Conservation (phyloP, 2,888 invertebrate species). For the Acrocera orbiculus region DNA sequence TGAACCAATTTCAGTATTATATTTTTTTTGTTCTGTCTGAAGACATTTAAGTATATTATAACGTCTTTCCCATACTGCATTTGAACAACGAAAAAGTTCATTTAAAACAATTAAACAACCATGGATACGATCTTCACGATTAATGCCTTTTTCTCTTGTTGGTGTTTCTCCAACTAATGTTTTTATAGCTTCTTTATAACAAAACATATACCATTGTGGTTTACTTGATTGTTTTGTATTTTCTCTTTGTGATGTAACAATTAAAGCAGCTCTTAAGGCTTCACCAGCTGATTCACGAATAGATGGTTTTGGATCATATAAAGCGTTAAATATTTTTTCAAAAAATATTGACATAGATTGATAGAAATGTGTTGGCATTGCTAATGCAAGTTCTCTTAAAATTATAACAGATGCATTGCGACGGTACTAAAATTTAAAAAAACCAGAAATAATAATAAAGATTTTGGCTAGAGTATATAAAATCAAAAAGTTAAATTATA, state of each 20-base stretch:
- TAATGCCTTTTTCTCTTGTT: conserved; percentile 55
- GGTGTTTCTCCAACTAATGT: conserved; percentile 49
- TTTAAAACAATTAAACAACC: conserved; percentile 85
- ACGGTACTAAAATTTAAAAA: conserved; percentile 40
- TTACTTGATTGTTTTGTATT: conserved; percentile 81
- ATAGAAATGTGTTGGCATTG: conserved; percentile 94
- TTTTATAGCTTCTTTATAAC: conserved; percentile 74
- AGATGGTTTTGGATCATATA: conserved; percentile 77
- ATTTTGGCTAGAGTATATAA: not conserved
- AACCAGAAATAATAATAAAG: no score
- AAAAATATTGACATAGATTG: conserved; percentile 87
- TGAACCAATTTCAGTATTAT: conserved; percentile 14
- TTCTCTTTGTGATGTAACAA: conserved; percentile 90
- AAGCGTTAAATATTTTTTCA: conserved; percentile 79
- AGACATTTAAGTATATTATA: conserved; percentile 54
- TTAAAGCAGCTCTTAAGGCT: conserved; percentile 83
- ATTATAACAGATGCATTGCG: conserved; percentile 85
- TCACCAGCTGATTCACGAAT: conserved; percentile 87
- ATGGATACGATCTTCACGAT: conserved; percentile 79
- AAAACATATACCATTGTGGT: conserved; percentile 83
- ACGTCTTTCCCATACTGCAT: conserved; percentile 69
- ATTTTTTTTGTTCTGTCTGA: conserved; percentile 26
- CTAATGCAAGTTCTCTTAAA: conserved; percentile 80
- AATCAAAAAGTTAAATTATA: not conserved
- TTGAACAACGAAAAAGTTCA: conserved; percentile 80